Evolutionary conservation across 2,113 vertebrate genomes (phyloP), one percentile per base, ranked within the genome.

Genomic region (Stictonetta naevosa): DNA sequence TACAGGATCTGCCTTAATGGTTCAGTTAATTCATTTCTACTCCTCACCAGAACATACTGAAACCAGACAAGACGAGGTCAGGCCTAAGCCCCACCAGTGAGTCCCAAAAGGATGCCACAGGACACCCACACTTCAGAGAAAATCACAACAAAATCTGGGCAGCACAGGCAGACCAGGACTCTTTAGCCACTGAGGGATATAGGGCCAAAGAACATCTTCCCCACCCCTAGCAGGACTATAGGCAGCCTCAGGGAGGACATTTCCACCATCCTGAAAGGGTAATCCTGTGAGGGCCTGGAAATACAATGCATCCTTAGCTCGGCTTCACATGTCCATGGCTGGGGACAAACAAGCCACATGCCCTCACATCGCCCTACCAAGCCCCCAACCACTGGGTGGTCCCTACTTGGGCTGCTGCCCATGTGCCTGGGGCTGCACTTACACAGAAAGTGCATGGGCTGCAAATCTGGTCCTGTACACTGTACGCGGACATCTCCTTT

Each of bases 121-220:
- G 34, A 44, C 21, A 34, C 11, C 13, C 25, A 44, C 18, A 22
- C 7, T 53, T 90, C 28, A 40, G 48, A 56, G 26, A 69, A 63
- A 87, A 74, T 40, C 10, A 33, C 42, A 56, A 16, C 1, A 10
- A 62, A 60, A 62, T 20, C 17, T 31, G 46, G 8, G 53, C 26
- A 80, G 53, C 18, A 11, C 19, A 26, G 36, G 48, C 38, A 67
- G 38, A 62, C 31, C 14, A 44, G 26, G 48, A 44, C 46, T 88
- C 56, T 36, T 36, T 15, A 53, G 55, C 8, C 34, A 23, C 12
- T 1, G 1, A 19, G 0, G 1, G 46, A 82, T 5, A 3, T 53
- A 7, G 2, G 29, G 5, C 33, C 29, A 85, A 29, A 60, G 15
- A 50, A 31, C 53, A 52, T 8, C 25, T 78, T 68, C 25, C 33